A percentile compares a stretch with the other conserved stretches of the same genome.
Evolutionary conservation across 2,113 vertebrate genomes (phyloP).

Genomic region (Dromaius novaehollandiae): DNA sequence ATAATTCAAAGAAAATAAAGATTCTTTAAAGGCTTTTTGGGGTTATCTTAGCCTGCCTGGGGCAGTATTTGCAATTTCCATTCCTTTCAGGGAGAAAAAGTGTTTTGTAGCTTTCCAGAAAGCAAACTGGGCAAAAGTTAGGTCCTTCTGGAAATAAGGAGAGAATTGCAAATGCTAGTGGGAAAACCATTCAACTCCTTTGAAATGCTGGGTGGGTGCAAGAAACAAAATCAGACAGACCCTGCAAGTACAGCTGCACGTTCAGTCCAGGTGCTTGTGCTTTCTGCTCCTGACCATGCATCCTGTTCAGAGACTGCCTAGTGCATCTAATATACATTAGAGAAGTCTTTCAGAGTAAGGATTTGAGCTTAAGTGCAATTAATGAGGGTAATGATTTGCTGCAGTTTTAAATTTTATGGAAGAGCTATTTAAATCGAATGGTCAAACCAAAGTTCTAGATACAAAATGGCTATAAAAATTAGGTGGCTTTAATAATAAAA

Average conservation of each 20-base stretch:
- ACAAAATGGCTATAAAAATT: neutral
- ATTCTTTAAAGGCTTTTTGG: neutral
- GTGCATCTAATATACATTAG: neutral
- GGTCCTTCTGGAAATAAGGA: neutral
- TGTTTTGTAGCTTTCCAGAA: neutral
- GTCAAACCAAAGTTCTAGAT: neutral
- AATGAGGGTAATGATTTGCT: neutral
- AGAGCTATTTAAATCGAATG: neutral
- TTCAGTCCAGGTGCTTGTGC: neutral
- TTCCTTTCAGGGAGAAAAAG: neutral
- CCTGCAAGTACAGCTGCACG: neutral
- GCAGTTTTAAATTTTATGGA: neutral
- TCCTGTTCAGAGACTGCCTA: neutral
- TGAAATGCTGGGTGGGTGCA: neutral
- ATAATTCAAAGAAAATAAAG: slow-evolving; percentile 6
- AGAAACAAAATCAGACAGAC: slow-evolving; percentile 19
- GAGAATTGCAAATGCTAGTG: neutral
- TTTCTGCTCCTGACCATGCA: neutral
- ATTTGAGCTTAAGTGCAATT: neutral
- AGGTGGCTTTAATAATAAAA: neutral
- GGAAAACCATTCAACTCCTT: neutral
- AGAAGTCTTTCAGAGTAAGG: neutral
- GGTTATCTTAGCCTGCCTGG: neutral
- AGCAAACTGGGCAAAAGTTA: neutral
- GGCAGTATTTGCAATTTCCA: neutral